Evolutionary conservation across 92 coral and sea anemone species (phyloP), one percentile per base, ranked within the genome.

Genomic region (Hydrozoanthus gracilis): DNA sequence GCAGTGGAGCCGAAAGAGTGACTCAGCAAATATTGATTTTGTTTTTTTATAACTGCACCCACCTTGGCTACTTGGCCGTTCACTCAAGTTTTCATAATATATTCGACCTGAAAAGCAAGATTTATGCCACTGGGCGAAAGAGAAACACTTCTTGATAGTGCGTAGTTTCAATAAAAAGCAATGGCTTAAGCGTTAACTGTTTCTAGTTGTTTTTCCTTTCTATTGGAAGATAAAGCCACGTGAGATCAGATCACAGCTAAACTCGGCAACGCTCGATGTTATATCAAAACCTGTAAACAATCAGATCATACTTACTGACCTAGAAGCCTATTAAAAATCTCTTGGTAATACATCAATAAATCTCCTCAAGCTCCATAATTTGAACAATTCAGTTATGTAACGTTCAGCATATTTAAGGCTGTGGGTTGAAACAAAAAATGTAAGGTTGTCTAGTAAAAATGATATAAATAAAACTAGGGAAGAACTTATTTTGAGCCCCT

Each of bases 241-340:
- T 80, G 85, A 49, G 51, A 46, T 80, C 85, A 80, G 74, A 47
- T 80, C 74, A 80, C 60, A 80, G 15, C 74, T 27, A 80, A 64
- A 65, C 56, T 47, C 61, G 69, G 85, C 64, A 35, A 11, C 68
- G 3, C 50, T 77, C 14, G 54, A 16, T 15, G 39, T 61, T 66
- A 55, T 5, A 52, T 47, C 74, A 44, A 18, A 47, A 61, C 74
- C 46, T 27, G 72, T 65, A 65, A 80, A 80, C 85, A 49, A 65
- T 80, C 51, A 80, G 48, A 80, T 80, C 85, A 80, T n/a, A 46
- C 17, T 49, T 64, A 80, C 85, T 60, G 73, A 67, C 85, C 85
- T 80, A 17, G 48, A 80, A 44, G 15, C 18, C 14, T 62, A 13
- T 48, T 50, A 3, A 9, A 27, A 27, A 27, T 27, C 39, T 2